Percentiles rank a stretch among this genome's conserved stretches.
These are phyloP conservation scores for Lysandra bellargus DNA, from an alignment of 2,888 invertebrate genomes.

Conservation along the genomic window DNA sequence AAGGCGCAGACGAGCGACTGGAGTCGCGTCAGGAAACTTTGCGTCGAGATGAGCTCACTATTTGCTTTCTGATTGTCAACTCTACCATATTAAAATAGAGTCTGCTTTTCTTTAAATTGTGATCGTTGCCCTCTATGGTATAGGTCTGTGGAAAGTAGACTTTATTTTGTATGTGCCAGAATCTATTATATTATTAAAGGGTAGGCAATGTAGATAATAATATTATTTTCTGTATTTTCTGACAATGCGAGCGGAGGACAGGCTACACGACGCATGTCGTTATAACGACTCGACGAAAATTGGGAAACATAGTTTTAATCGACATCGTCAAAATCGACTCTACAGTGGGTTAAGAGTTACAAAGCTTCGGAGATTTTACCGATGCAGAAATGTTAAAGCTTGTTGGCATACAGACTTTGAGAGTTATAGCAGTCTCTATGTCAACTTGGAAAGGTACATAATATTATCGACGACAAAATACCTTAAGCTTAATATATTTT, in stretches of 20 bases:
- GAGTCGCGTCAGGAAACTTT: neutral
- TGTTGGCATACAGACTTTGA: neutral
- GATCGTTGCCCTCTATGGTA: neutral
- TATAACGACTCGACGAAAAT: too few species aligned
- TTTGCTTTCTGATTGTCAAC: neutral
- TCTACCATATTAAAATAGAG: neutral
- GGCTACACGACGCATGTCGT: too few species aligned
- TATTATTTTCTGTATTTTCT: neutral
- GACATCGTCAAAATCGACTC: too few species aligned
- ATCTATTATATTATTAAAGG: neutral
- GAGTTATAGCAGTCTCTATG: neutral
- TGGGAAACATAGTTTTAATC: too few species aligned
- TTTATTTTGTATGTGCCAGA: neutral
- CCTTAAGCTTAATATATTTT: neutral
- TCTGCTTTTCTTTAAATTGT: neutral
- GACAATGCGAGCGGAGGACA: neutral
- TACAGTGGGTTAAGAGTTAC: neutral
- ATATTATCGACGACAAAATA: neutral
- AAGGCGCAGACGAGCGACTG: conserved; percentile 3
- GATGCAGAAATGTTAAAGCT: neutral
- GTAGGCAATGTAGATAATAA: neutral
- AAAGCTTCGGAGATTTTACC: neutral
- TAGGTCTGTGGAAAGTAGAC: neutral
- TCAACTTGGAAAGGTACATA: neutral
- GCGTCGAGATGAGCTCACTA: neutral